Base-by-base conservation (phyloP, 1,140 invertebrate species). In the Drosophila oshimai region DNA sequence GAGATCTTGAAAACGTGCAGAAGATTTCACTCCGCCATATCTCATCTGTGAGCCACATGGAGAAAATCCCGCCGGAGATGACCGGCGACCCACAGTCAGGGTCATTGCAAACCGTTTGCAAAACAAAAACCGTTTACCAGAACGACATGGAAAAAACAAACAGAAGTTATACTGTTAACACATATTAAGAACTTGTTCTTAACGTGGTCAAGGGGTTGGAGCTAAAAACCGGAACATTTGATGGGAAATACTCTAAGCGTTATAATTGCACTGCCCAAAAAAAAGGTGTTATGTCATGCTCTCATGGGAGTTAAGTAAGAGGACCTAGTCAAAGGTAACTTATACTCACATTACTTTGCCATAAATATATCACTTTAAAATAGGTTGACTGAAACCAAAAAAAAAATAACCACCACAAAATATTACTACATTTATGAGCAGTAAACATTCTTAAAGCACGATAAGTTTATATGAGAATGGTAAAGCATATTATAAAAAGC, bases 1-100 rank as follows among this genome's bases (percentile, higher is more conserved):
- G 62, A 84, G 80, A 84, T 84, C 80, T 84, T 79, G 75, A 64
- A 74, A 45, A 60, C 37, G 20, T 29, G 61, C 36, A 60, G 75
- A 87, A 80, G 80, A 86, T 86, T 86, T 86, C 80, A 64, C 80
- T 74, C 12, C 37, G 44, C 37, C 41, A 45, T 62, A 67, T 53
- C 36, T 80, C 71, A 74, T 71, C 69, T 41, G 50, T 44, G 15
- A 37, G 47, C 22, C 42, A 17, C 12, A 58, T 64, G 73, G 70
- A 67, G 74, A 83, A 83, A 86, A 79, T 86, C 49, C 44, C 42
- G 46, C 31, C 58, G 60, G 44, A 60, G 44, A 70, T 71, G 54
- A 44, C 50, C 41, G 36, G 12, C 29, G 44, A 69, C 80, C 80
- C 74, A 42, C 55, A 79, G 44, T 22, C 7, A 51, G 54, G 60